Evolutionary conservation across 1,140 invertebrate species (phyloP).

Genomic region (Ostrea edulis): DNA sequence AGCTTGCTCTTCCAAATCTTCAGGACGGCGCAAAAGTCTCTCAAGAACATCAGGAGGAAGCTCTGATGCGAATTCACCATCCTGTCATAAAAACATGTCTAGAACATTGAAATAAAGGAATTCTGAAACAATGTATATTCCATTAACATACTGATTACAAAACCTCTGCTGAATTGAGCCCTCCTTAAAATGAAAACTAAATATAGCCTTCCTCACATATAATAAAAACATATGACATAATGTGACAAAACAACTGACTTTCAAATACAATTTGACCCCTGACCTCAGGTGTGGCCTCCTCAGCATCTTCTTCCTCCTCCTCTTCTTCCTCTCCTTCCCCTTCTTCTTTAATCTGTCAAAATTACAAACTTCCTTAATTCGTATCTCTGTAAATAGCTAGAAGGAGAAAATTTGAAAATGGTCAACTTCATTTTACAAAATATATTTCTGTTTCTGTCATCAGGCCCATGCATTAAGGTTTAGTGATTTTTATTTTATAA

Average conservation of each 20-base stretch:
- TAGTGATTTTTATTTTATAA: no score
- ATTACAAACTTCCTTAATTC: neutral
- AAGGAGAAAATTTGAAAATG: no score
- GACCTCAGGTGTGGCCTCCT: conserved; percentile 68
- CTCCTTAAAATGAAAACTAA: no score
- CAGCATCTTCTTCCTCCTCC: conserved; percentile 75
- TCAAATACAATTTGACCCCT: neutral
- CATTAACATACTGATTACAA: no score
- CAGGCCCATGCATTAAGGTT: no score
- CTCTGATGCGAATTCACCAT: conserved; percentile 65
- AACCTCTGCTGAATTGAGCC: no score
- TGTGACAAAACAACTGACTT: neutral
- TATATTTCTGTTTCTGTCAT: no score
- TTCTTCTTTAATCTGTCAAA: conserved; percentile 64
- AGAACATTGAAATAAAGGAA: no score
- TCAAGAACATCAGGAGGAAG: conserved; percentile 74
- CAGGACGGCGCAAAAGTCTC: conserved; percentile 73
- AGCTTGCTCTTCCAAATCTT: conserved; percentile 74
- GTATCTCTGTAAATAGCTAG: no score
- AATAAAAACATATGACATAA: neutral
- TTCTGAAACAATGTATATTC: no score
- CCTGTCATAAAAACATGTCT: conserved; percentile 51
- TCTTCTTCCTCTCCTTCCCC: conserved; percentile 73
- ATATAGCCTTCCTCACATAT: neutral
- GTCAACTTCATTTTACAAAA: no score